A percentile compares a stretch with the other conserved stretches of the same genome.
phyloP scores from a whole-genome alignment of 2,797 vertebrate genomes.

The Jordanella pulchra region DNA sequence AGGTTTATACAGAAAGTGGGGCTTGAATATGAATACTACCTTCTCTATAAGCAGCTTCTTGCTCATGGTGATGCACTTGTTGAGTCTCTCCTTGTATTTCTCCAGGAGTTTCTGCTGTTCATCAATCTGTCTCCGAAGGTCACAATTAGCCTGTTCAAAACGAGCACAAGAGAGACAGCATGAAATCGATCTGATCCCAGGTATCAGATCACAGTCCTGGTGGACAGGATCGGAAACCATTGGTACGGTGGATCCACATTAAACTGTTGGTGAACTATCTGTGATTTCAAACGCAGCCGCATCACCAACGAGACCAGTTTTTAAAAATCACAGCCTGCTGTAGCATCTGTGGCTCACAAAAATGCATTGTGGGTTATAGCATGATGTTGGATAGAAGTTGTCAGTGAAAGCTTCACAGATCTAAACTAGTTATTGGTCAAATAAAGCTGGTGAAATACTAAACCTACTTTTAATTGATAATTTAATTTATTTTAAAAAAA shows the following conservation, averaged over 20 bases:
- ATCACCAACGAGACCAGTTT: background rate
- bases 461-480: too few relatives aligned
- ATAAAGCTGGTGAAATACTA: too few relatives aligned
- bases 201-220: background rate
- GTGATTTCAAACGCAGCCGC: background rate
- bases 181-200: background rate
- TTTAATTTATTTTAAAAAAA: too few relatives aligned
- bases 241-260: background rate
- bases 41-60: slow-evolving; percentile 99
- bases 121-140: slow-evolving; percentile 96
- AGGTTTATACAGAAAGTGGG: background rate
- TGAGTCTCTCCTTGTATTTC: slow-evolving; percentile 97
- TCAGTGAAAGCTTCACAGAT: too few relatives aligned
- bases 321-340: background rate
- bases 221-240: background rate
- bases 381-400: too few relatives aligned
- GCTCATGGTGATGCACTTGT: slow-evolving; percentile 99
- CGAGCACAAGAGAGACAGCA: background rate
- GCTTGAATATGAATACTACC: slow-evolving; percentile 63
- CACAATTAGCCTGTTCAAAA: slow-evolving; percentile 90
- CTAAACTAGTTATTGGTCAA: too few relatives aligned
- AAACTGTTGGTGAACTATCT: background rate
- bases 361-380: too few relatives aligned
- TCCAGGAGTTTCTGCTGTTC: slow-evolving; percentile 99
- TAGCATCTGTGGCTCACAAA: background rate